These are phyloP conservation scores for Athalia cordata DNA, from an alignment of 2,888 invertebrate species.

Conservation along the genomic window DNA sequence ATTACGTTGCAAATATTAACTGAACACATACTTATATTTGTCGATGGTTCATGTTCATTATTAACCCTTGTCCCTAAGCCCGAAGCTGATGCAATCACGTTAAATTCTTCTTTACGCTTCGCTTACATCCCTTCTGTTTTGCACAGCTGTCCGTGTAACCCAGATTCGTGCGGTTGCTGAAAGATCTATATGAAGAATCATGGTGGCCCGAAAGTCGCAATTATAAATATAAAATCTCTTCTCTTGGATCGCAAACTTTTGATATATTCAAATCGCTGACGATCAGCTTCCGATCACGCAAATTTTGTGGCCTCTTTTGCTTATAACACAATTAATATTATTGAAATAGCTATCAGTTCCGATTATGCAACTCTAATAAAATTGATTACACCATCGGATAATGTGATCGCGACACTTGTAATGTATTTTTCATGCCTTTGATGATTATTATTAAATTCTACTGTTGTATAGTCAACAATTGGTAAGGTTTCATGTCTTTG, in stretches of 20 bases:
- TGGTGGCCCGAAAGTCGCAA: slow-evolving; percentile 26
- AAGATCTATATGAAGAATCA: slow-evolving; percentile 12
- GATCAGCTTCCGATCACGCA: no score
- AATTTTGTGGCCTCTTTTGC: no score
- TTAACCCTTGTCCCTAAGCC: slow-evolving; percentile 30
- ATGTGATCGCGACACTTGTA: no score
- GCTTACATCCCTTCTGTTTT: slow-evolving; percentile 36
- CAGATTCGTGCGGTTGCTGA: not conserved
- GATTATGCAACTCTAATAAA: no score
- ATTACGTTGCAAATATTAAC: slow-evolving; percentile 32
- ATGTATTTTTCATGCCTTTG: not conserved
- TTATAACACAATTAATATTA: no score
- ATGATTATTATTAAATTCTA: no score
- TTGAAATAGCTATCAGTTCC: no score
- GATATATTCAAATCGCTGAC: not conserved
- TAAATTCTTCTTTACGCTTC: slow-evolving; percentile 35
- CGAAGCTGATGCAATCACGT: slow-evolving; percentile 34
- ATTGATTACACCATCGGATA: no score
- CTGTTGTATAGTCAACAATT: not conserved
- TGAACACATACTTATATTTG: slow-evolving; percentile 4
- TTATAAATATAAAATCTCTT: not conserved
- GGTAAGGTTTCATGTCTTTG: not conserved
- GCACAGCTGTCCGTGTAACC: slow-evolving; percentile 36
- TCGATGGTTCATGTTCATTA: slow-evolving; percentile 22
- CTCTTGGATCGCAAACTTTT: not conserved